Percentiles rank a stretch among this genome's conserved stretches.
These are phyloP conservation scores for Trissolcus basalis DNA, from an alignment of 1,140 invertebrate genomes.

Conservation along the genomic window DNA sequence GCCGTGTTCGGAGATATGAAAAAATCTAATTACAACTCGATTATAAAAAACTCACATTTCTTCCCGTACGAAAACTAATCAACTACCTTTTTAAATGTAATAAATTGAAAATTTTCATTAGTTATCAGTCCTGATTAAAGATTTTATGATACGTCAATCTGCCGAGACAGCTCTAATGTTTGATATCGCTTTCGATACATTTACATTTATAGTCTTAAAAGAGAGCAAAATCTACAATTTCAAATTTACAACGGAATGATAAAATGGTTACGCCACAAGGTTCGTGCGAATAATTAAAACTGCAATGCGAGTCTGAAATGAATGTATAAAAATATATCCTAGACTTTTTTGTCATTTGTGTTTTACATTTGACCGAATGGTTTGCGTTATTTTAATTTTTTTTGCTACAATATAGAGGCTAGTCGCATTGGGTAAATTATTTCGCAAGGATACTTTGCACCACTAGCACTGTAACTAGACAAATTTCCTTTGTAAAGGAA, in stretches of 20 bases:
- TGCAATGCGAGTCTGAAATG: conserved; percentile 2
- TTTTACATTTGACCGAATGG: too few species aligned
- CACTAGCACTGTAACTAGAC: conserved; percentile 31
- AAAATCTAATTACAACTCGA: not conserved
- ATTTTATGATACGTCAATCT: not conserved
- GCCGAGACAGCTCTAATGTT: too few species aligned
- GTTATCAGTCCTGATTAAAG: conserved; percentile 31
- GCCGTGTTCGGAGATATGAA: too few species aligned
- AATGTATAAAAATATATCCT: conserved; percentile 18
- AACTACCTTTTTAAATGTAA: not conserved
- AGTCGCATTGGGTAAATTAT: conserved; percentile 20
- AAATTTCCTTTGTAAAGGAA: conserved; percentile 28
- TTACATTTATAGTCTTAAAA: conserved; percentile 3
- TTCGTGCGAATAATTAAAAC: conserved; percentile 9
- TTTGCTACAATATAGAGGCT: not conserved
- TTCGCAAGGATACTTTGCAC: conserved; percentile 6
- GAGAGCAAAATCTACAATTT: conserved; percentile 11
- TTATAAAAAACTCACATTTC: not conserved
- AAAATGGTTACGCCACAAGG: conserved; percentile 6
- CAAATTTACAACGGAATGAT: conserved; percentile 1
- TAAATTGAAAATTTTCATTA: too few species aligned
- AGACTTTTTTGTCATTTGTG: not conserved
- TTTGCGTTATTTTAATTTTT: not conserved
- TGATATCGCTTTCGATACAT: too few species aligned
- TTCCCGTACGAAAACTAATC: not conserved